Evolutionary conservation across 2,888 invertebrate species (phyloP).

Genomic region (Notocelia uddmanniana): DNA sequence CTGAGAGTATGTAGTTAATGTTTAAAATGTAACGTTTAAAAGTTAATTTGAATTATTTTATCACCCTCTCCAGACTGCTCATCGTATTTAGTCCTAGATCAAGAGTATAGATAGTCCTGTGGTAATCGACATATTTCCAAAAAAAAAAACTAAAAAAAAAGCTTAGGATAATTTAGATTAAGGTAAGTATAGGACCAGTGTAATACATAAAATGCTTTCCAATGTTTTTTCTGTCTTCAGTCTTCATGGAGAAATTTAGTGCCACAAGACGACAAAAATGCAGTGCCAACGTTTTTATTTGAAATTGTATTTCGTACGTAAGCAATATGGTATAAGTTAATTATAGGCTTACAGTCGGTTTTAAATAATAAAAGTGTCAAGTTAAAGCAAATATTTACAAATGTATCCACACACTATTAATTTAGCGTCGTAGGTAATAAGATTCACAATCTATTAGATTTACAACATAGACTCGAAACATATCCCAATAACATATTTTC

Average conservation of each 20-base stretch:
- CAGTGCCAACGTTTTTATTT: conserved; percentile 71
- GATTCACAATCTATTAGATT: conserved; percentile 67
- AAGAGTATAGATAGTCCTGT: conserved; percentile 76
- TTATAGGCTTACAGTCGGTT: conserved; percentile 44
- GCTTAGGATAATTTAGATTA: conserved; percentile 72
- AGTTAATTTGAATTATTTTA: conserved; percentile 76
- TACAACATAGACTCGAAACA: conserved; percentile 70
- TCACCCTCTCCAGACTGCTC: conserved; percentile 85
- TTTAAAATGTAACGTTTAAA: conserved; percentile 74
- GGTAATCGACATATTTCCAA: conserved; percentile 79
- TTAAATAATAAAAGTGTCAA: conserved; percentile 50
- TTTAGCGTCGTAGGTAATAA: conserved; percentile 81
- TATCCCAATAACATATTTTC: conserved; percentile 76
- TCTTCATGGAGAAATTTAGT: conserved; percentile 57
- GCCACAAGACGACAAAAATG: conserved; percentile 68
- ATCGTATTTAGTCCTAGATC: conserved; percentile 80
- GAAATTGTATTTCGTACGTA: conserved; percentile 52
- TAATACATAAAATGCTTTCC: conserved; percentile 69
- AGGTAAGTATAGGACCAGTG: conserved; percentile 79
- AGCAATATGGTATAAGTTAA: conserved; percentile 51
- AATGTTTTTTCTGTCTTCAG: conserved; percentile 62
- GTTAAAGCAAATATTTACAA: conserved; percentile 59
- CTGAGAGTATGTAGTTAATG: conserved; percentile 76
- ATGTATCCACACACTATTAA: conserved; percentile 73
- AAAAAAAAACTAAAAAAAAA: conserved; percentile 77